These are phyloP conservation scores for Odobenus rosmarus DNA, from an alignment of 2,113 vertebrate genomes.

Conservation along the genomic window DNA sequence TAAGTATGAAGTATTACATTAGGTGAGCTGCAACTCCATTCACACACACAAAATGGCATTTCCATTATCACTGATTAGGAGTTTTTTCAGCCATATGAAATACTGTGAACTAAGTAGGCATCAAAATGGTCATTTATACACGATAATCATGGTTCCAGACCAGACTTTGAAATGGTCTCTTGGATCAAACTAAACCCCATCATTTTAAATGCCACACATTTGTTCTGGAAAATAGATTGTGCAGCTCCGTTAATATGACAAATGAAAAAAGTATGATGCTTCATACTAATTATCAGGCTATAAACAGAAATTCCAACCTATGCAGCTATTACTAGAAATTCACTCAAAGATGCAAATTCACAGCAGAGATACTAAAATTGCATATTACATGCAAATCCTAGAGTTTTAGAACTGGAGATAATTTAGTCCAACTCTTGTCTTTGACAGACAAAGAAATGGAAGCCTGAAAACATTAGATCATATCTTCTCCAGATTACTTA, in stretches of 20 bases:
- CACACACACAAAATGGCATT: constrained; percentile 36
- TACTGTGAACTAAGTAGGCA: constrained; percentile 9
- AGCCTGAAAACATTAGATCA: background rate
- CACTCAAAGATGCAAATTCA: constrained; percentile 40
- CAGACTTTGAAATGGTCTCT: background rate
- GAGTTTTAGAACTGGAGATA: constrained; percentile 42
- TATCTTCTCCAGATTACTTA: background rate
- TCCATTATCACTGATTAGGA: background rate
- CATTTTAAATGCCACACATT: constrained; percentile 59
- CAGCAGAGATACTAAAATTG: constrained; percentile 31
- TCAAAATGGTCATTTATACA: constrained; percentile 3
- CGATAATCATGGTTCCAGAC: background rate
- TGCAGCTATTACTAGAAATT: constrained; percentile 47
- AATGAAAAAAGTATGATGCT: constrained; percentile 21
- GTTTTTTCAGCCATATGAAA: background rate
- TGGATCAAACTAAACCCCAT: constrained; percentile 30
- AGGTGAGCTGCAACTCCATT: constrained; percentile 9
- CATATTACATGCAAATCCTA: constrained; percentile 46
- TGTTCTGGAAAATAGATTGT: constrained; percentile 40
- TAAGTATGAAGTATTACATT: background rate
- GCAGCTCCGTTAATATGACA: constrained; percentile 54
- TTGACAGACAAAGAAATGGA: constrained; percentile 47
- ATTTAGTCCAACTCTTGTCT: constrained; percentile 40
- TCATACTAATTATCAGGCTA: constrained; percentile 60
- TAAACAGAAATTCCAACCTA: constrained; percentile 60